These are phyloP conservation scores for Neuroscelio doddi DNA, from an alignment of 2,888 invertebrate genomes.

Conservation along the genomic window DNA sequence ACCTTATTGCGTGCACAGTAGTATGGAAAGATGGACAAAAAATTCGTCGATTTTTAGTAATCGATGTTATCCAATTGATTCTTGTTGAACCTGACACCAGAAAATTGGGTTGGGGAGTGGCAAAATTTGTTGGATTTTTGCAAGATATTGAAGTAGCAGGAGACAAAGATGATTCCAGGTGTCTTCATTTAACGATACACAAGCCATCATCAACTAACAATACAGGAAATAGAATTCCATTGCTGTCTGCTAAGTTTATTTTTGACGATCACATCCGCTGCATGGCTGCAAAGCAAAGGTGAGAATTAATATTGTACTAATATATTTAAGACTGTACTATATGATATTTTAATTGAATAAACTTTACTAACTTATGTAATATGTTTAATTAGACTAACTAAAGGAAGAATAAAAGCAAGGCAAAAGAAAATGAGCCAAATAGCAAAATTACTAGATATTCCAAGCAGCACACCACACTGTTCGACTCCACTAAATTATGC, in stretches of 20 bases:
- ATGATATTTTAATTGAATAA: too few relatives aligned
- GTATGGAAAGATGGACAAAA: constrained; percentile 91
- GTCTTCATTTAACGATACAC: constrained; percentile 94
- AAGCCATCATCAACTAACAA: constrained; percentile 80
- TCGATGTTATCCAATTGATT: constrained; percentile 95
- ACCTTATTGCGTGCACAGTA: constrained; percentile 96
- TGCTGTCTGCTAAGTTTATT: constrained; percentile 93
- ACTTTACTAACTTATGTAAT: too few relatives aligned
- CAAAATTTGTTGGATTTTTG: constrained; percentile 94
- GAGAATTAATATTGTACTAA: too few relatives aligned
- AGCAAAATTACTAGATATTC: constrained; percentile 90
- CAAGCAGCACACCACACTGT: constrained; percentile 71
- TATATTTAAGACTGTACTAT: too few relatives aligned
- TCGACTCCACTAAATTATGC: constrained; percentile 68
- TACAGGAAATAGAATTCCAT: constrained; percentile 82
- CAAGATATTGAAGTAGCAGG: constrained; percentile 96
- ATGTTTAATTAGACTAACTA: constrained; percentile 65
- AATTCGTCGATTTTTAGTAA: constrained; percentile 95
- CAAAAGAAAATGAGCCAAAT: constrained; percentile 98
- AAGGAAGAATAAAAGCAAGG: constrained; percentile 93
- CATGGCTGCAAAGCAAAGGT: constrained; percentile 99
- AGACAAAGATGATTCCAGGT: constrained; percentile 97
- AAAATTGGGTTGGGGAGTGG: constrained; percentile 97
- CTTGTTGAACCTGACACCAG: constrained; percentile 97
- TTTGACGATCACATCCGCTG: constrained; percentile 99